Evolutionary conservation across 2,888 invertebrate genomes (phyloP).

Genomic region (Pollenia griseotomentosa): DNA sequence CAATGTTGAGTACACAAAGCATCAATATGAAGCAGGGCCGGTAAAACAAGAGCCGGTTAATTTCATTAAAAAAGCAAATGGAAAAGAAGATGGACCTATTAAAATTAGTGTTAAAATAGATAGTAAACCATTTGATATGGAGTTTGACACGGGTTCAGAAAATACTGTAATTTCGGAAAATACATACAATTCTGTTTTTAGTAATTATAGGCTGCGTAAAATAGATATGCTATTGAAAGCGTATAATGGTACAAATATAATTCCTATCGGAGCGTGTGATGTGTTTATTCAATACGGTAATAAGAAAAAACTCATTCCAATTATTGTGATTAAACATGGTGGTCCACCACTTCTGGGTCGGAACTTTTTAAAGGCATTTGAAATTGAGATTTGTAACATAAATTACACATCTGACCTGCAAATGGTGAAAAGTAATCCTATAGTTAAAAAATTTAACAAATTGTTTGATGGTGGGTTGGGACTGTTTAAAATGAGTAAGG

Average conservation of each 20-base stretch:
- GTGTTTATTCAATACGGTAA: constrained; percentile 48
- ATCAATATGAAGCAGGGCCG: constrained; percentile 57
- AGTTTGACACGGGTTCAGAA: constrained; percentile 70
- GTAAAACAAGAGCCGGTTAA: constrained; percentile 47
- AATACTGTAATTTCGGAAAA: constrained; percentile 63
- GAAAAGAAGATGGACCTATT: constrained; percentile 43
- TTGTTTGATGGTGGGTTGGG: constrained; percentile 68
- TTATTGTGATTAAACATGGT: constrained; percentile 61
- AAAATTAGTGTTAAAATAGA: constrained; percentile 59
- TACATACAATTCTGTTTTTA: constrained; percentile 46
- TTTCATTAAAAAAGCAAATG: constrained; percentile 26
- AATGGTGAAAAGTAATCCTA: constrained; percentile 35
- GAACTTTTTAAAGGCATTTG: constrained; percentile 65
- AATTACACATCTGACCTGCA: constrained; percentile 49
- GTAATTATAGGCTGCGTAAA: constrained; percentile 32
- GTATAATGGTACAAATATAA: constrained; percentile 63
- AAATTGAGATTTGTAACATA: constrained; percentile 46
- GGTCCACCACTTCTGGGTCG: constrained; percentile 69
- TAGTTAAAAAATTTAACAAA: constrained; percentile 39
- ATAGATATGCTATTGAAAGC: constrained; percentile 48
- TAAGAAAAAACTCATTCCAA: constrained; percentile 37
- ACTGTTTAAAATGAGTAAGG: constrained; percentile 64
- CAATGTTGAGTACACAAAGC: constrained; percentile 56
- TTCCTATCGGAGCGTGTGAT: constrained; percentile 60
- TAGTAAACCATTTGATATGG: constrained; percentile 61